Base-by-base conservation (phyloP, 1,140 invertebrate species). In the Andrena cerasifolii region DNA sequence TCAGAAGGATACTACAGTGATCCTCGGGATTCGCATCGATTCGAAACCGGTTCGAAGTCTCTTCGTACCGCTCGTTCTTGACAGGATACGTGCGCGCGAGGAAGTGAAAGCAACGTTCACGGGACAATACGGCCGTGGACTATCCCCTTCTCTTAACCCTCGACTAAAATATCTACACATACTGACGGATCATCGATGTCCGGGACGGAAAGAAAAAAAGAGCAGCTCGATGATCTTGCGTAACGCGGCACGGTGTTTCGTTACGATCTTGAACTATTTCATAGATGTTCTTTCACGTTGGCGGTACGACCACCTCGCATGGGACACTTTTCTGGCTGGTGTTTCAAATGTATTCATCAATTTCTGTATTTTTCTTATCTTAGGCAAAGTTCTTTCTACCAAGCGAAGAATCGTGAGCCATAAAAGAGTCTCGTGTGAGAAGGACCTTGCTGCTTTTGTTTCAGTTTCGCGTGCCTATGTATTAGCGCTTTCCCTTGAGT, bases 31-130 rank as follows among this genome's bases (percentile, higher is more conserved):
- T 70, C 63, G 61, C 67, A 72, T 83, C 45, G 81, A 36, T 72
- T 54, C 18, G 51, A 56, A 83, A 83, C 75, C 80, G 76, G 82
- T 83, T 79, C 63, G 74, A 28, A 53, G 49, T 28, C 80, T 51
- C 53, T 76, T 76, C 71, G 79, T 71, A 59, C 66, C 31, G 47
- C 49, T 80, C 47, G 72, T 51, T 62, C 62, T 43, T 59, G 66
- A 68, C 79, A 66, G 61, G 62, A 78, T 56, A 73, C 65, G 56
- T 68, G 63, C 66, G 56, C 63, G 73, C 80, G 76, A 88, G 86
- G 84, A 90, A 89, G 89, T 90, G 89, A 90, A 89, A 90, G 89
- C 86, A 86, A 83, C 72, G 70, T 61, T 88, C 80, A 59, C 72
- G 77, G 79, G 83, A 89, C 86, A 88, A 88, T 87, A 85, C 81